Conservation (phyloP, 2,797 vertebrate genomes). For the Melanotaenia boesemani region DNA sequence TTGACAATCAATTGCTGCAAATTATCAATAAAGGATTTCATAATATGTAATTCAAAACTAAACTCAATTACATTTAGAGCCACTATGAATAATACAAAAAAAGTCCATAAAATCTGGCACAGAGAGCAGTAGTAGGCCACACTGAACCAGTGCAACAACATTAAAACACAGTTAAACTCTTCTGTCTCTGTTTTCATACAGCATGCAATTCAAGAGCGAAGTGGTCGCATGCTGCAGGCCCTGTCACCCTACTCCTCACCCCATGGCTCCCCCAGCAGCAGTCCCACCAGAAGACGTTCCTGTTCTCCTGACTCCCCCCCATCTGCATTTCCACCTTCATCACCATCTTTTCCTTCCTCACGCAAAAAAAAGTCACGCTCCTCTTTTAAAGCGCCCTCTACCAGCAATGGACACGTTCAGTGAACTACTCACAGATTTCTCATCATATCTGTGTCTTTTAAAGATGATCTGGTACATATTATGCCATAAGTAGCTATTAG, state of each 20-base stretch:
- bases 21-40: background rate
- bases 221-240: slow-evolving; percentile 95
- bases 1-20: background rate
- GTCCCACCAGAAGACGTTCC: slow-evolving; percentile 84
- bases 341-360: slow-evolving; percentile 31
- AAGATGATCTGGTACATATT: background rate
- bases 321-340: slow-evolving; percentile 29
- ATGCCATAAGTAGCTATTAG: background rate
- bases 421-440: slow-evolving; percentile 15
- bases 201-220: slow-evolving; percentile 95
- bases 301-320: slow-evolving; percentile 86
- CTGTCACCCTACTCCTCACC: slow-evolving; percentile 91
- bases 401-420: slow-evolving; percentile 21
- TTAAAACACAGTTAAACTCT: background rate
- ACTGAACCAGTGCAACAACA: background rate
- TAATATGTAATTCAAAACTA: background rate
- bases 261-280: slow-evolving; percentile 82
- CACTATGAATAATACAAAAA: background rate
- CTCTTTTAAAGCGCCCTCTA: slow-evolving; percentile 41
- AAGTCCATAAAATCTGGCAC: no score
- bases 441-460: slow-evolving; percentile 6
- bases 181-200: slow-evolving; percentile 58
- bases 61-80: background rate
- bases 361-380: slow-evolving; percentile 41
- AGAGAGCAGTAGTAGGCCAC: background rate